Evolutionary conservation across 2,113 vertebrate species (phyloP).

Genomic region (Gadus chalcogrammus): DNA sequence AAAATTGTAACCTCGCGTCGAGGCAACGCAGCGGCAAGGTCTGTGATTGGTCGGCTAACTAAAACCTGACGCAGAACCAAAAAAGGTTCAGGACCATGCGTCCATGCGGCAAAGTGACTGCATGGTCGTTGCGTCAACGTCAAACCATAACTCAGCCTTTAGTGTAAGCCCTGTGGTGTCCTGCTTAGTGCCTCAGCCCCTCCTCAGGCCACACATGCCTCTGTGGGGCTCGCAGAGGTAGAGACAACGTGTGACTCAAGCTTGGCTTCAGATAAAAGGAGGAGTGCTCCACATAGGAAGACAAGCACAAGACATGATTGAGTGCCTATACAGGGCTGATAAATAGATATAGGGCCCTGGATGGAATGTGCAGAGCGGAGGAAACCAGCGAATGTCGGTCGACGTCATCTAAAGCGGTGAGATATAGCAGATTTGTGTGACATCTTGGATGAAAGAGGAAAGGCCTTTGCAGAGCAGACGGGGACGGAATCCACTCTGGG

Average conservation of each 20-base stretch:
- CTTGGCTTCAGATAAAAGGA: conserved; percentile 43
- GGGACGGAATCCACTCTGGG: background rate
- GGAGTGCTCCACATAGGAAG: background rate
- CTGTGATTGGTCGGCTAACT: too few relatives aligned
- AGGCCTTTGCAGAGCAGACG: background rate
- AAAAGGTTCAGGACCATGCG: too few relatives aligned
- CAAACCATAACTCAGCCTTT: background rate
- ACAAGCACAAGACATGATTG: conserved; percentile 17
- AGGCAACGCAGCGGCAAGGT: too few relatives aligned
- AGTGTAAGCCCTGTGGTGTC: conserved; percentile 28
- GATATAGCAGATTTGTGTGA: conserved; percentile 7
- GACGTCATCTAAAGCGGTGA: background rate
- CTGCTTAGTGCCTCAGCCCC: conserved; percentile 2
- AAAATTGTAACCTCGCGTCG: too few relatives aligned
- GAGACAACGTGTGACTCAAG: conserved; percentile 46
- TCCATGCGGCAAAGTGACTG: too few relatives aligned
- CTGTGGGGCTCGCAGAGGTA: conserved; percentile 25
- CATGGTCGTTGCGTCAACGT: too few relatives aligned
- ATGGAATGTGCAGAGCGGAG: conserved; percentile 15
- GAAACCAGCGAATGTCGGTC: background rate
- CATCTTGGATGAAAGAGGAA: conserved; percentile 15
- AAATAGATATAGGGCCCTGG: conserved; percentile 13
- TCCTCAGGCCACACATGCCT: background rate
- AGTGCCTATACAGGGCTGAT: conserved; percentile 21
- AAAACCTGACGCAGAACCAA: too few relatives aligned